These are phyloP conservation scores for Halisarca cf. caerulea DNA, from an alignment of 37 sponge, comb jelly and placozoan species.

Conservation along the genomic window DNA sequence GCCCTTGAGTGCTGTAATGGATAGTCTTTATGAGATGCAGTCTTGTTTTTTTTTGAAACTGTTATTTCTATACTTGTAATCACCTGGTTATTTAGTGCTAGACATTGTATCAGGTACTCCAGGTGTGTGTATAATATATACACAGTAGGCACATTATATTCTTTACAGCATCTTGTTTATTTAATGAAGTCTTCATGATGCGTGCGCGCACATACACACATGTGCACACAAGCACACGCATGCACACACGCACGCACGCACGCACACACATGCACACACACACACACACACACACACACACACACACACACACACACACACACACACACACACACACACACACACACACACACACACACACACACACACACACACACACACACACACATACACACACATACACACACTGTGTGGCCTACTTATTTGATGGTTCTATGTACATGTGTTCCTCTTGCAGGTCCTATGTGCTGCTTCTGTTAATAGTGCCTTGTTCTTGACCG, in stretches of 20 bases:
- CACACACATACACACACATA: neutral
- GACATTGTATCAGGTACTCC: no score
- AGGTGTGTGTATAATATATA: no score
- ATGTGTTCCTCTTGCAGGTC: constrained; percentile 31
- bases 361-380: constrained; percentile 12
- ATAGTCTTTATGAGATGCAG: no score
- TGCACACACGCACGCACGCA: neutral
- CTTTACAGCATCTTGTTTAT: no score
- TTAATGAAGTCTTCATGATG: no score
- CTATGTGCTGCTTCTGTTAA: constrained; percentile 79
- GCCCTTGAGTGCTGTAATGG: no score
- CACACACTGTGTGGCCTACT: neutral
- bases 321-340: neutral
- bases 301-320: constrained; percentile 11
- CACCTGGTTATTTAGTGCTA: no score
- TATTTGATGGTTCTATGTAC: neutral
- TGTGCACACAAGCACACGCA: neutral
- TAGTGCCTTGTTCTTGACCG: constrained; percentile 55
- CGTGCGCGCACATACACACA: neutral
- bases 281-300: neutral
- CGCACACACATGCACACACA: neutral
- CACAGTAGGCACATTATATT: no score
- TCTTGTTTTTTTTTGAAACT: no score
- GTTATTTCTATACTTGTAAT: no score
- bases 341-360: neutral